These are phyloP conservation scores for Hirundichthys speculiger DNA, from an alignment of 2,113 vertebrate genomes.

Conservation along the genomic window DNA sequence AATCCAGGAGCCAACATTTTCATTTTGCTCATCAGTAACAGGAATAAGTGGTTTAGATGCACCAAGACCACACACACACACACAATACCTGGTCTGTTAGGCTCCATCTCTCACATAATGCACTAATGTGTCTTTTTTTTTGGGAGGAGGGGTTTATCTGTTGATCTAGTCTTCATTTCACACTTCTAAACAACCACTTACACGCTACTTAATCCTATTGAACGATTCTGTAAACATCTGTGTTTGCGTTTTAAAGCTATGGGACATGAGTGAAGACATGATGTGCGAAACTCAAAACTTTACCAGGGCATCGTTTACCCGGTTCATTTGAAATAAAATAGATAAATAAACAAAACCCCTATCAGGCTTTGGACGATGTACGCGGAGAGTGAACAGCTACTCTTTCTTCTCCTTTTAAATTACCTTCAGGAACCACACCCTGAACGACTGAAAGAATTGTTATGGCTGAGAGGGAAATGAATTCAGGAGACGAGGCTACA, in stretches of 20 bases:
- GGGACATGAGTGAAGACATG: neutral
- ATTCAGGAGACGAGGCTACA: conserved; percentile 11
- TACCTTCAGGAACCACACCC: conserved; percentile 11
- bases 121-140: no score
- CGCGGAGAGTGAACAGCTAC: conserved; percentile 11
- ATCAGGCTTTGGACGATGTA: conserved; percentile 12
- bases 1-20: no score
- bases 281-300: conserved; percentile 41
- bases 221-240: conserved; percentile 43
- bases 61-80: no score
- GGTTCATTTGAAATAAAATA: neutral
- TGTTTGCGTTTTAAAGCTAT: neutral
- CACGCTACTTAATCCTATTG: conserved; percentile 37
- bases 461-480: conserved; percentile 7
- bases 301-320: neutral
- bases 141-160: conserved; percentile 31
- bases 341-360: neutral
- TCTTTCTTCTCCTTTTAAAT: conserved; percentile 10
- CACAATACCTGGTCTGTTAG: no score
- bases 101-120: no score
- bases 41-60: no score
- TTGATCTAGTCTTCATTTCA: conserved; percentile 63
- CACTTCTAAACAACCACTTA: conserved; percentile 61
- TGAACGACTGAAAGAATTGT: conserved; percentile 10
- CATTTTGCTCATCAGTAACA: no score